phyloP scores from a whole-genome alignment of 2,113 vertebrate genomes.

The Seriola quinqueradiata region DNA sequence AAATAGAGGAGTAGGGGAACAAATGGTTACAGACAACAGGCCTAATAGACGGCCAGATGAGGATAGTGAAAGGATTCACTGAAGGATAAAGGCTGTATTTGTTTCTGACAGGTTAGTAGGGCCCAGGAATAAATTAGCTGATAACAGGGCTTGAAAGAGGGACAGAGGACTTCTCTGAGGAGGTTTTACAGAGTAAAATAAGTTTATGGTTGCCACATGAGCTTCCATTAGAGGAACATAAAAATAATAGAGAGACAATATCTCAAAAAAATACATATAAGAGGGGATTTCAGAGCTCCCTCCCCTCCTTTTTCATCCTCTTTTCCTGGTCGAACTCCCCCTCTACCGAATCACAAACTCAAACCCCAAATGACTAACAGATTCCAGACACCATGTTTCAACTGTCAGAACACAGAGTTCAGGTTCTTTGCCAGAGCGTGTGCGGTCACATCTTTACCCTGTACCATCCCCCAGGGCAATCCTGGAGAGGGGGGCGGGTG shows the following conservation, averaged over 20 bases:
- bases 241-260: conserved; percentile 41
- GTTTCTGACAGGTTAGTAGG: conserved; percentile 30
- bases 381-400: conserved; percentile 71
- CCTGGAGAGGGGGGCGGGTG: conserved; percentile 29
- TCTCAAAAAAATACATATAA: conserved; percentile 32
- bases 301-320: conserved; percentile 47
- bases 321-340: conserved; percentile 59
- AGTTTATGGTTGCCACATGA: conserved; percentile 21
- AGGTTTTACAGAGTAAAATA: conserved; percentile 40
- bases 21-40: conserved; percentile 22
- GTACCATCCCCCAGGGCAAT: conserved; percentile 55
- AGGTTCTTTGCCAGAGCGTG: conserved; percentile 72
- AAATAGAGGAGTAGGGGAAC: conserved; percentile 2
- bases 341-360: conserved; percentile 55
- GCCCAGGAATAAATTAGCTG: conserved; percentile 20
- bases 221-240: conserved; percentile 46
- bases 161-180: conserved; percentile 19
- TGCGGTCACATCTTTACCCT: conserved; percentile 70
- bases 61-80: conserved; percentile 39
- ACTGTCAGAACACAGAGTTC: conserved; percentile 64
- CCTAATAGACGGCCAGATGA: conserved; percentile 26
- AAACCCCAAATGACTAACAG: conserved; percentile 81
- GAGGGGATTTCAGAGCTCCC: conserved; percentile 57
- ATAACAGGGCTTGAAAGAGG: conserved; percentile 29
- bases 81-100: conserved; percentile 19